Base-by-base conservation (phyloP, 2,113 vertebrate genomes). In the Thinocorus orbignyianus region DNA sequence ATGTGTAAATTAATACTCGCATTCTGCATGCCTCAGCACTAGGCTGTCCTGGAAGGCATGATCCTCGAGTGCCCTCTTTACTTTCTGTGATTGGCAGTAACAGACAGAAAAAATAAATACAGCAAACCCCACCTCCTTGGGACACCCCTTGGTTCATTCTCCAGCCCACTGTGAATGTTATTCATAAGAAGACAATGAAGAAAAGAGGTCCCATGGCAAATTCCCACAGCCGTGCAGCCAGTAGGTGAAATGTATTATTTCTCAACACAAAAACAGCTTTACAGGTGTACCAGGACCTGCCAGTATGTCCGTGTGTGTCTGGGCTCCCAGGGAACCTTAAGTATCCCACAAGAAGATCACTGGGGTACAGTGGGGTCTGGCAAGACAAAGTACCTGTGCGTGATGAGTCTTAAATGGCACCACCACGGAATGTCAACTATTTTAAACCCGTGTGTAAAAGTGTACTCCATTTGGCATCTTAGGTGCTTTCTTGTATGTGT, bases 31-130 rank as follows among this genome's bases (percentile, higher is more conserved):
- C 48, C 35, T 92, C 83, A 85, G 64, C 86, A 31, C 41, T 37
- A 58, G 79, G 58, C 30, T 77, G 72, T 25, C 71, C 37, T 58
- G 71, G 58, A 48, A 60, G 62, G 52, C 20, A 11, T 0, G 0
- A 31, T 33, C 54, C 41, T 41, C 3, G 17, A n/a, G 65, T 66
- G 61, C 69, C 17, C 52, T 61, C 65, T 82, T 92, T 89, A 71
- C 55, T 58, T 69, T 30, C 49, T 73, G 13, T 96, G 96, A 97
- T 58, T 96, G 94, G 96, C 92, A 86, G 81, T 78, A 90, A 92
- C 95, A 97, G 89, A 35, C 84, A 94, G 80, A 35, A 70, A 85
- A 81, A 93, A 58, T 24, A 58, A 77, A 17, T 3, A 73, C n/a
- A 85, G 72, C 72, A 86, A 96, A 81, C 42, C 28, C 76, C 72